Conservation (phyloP, 2,797 vertebrate genomes). For the Synaphobranchus kaupii region DNA sequence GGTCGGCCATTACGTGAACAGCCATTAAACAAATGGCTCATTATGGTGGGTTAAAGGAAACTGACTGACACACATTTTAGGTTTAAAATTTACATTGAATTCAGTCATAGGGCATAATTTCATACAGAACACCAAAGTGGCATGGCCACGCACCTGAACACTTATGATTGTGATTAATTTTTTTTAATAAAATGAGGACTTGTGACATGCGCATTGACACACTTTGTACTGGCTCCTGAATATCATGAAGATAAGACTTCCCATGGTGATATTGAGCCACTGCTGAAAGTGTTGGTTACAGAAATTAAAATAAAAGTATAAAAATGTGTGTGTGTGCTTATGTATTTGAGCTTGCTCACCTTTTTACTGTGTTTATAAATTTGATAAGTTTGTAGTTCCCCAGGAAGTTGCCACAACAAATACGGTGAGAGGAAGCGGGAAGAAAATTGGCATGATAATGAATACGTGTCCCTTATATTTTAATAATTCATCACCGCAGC, state of each 20-base stretch:
- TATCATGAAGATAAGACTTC: slow-evolving; percentile 8
- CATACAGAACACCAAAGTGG: neutral
- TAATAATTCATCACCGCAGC: neutral
- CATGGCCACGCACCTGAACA: neutral
- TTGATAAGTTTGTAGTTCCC: neutral
- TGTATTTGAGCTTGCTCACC: neutral
- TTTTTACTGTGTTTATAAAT: neutral
- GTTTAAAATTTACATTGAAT: slow-evolving; percentile 12
- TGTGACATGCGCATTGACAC: neutral
- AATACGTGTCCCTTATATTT: neutral
- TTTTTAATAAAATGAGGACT: neutral
- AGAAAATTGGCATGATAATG: neutral
- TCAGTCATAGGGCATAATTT: neutral
- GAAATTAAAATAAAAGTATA: neutral
- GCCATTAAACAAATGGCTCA: slow-evolving; percentile 12
- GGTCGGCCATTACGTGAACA: neutral
- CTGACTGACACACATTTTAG: neutral
- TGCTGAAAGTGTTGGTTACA: slow-evolving; percentile 22
- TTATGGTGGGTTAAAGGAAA: neutral
- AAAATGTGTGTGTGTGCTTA: neutral
- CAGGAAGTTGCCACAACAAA: neutral
- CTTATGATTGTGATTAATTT: neutral
- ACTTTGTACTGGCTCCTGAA: neutral
- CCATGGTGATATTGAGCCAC: slow-evolving; percentile 4
- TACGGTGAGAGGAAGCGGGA: neutral